Base-by-base conservation (phyloP, 2,888 invertebrate genomes). In the Leptinotarsa rubiginosa region DNA sequence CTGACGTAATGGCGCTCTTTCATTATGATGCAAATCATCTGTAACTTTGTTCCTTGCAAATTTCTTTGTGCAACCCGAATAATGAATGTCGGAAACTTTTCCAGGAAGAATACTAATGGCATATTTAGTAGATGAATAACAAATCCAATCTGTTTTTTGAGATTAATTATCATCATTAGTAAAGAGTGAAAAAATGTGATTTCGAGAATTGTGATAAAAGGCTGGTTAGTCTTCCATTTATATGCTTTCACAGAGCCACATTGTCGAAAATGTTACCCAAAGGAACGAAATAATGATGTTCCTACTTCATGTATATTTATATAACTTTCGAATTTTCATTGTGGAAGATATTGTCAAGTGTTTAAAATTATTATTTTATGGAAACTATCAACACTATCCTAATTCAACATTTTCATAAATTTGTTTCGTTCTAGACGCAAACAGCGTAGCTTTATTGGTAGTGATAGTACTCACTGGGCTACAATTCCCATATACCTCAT, bases 61-160 rank as follows among this genome's bases (percentile, higher is more conserved):
- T 62, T 62, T n/a, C 62, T 62, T 62, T 41, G 62, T 62, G 41
- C 16, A 41, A 25, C 20, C n/a, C 62, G 68, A 31, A 31, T 68
- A 68, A 52, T 68, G 52, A 68, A 73, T 50, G 66, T 56, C 66
- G 66, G 70, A 59, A 56, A 69, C 75, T 75, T 67, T 73, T 72
- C 31, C 72, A 54, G 31, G 67, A 69, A 49, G 79, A 77, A 78
- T 79, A 78, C 75, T 78, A 77, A 79, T 78, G 77, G 74, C 75
- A 76, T 77, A 77, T 79, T 79, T 78, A 78, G 75, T 73, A 65
- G 70, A 70, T 69, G 65, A 76, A 75, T 73, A 74, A 66, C 76
- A 75, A 50, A 41, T 59, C 72, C 71, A 78, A 78, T 78, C 72
- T 75, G 66, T 72, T 75, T 62, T 76, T 52, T 65, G 56, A 69